Evolutionary conservation across 2,797 vertebrate species (phyloP).

Genomic region (Champsocephalus gunnari): DNA sequence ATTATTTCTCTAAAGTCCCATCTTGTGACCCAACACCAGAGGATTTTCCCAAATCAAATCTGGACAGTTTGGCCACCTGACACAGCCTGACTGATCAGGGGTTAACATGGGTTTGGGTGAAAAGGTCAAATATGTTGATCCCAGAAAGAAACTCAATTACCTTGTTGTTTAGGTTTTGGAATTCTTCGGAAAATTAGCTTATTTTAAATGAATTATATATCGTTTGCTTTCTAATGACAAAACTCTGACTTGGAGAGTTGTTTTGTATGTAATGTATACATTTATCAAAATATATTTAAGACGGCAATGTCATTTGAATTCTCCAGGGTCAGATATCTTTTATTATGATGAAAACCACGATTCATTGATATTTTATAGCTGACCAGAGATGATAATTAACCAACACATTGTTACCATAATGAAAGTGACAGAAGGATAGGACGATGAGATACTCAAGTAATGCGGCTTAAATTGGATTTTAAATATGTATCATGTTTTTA

Average conservation of each 20-base stretch:
- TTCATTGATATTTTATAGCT: neutral
- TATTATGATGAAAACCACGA: neutral
- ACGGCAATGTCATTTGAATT: neutral
- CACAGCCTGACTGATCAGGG: conserved; percentile 16
- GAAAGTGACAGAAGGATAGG: neutral
- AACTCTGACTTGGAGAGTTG: neutral
- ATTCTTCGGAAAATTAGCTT: neutral
- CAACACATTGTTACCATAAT: neutral
- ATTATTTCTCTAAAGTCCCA: conserved; percentile 4
- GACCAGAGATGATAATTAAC: neutral
- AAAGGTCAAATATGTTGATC: conserved; percentile 32
- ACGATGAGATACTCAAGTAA: neutral
- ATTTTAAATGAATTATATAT: neutral
- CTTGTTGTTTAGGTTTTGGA: neutral
- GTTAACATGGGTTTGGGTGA: conserved; percentile 26
- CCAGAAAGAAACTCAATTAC: conserved; percentile 6
- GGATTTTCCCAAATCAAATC: conserved; percentile 34
- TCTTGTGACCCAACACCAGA: conserved; percentile 42
- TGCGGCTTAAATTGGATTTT: neutral
- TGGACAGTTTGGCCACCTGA: conserved; percentile 35
- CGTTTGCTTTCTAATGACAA: neutral
- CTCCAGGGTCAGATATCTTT: neutral
- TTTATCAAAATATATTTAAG: neutral
- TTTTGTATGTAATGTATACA: neutral
- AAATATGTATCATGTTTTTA: neutral